Evolutionary conservation across 92 coral and sea anemone species (phyloP).

Genomic region (Epizoanthus rinbou): DNA sequence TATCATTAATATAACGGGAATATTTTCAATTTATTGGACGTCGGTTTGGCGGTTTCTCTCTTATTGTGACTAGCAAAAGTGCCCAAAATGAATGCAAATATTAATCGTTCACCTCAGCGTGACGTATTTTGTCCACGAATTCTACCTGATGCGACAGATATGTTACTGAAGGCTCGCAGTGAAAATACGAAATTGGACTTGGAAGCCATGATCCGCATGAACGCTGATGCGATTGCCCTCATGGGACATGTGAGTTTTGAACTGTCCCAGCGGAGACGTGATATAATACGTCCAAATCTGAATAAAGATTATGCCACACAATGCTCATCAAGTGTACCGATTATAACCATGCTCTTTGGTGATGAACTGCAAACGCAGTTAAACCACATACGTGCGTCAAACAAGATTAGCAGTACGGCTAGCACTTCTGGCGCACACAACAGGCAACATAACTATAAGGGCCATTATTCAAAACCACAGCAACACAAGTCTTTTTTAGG

Average conservation of each 20-base stretch:
- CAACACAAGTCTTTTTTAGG: conserved; percentile 11
- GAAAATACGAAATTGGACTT: conserved; percentile 16
- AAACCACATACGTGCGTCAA: conserved; percentile 44
- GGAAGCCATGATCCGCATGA: conserved; percentile 44
- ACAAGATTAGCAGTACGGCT: conserved; percentile 27
- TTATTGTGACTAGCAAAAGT: too few relatives aligned
- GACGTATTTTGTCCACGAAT: too few relatives aligned
- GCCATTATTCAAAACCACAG: not conserved
- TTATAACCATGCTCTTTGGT: conserved; percentile 48
- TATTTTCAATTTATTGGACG: too few relatives aligned
- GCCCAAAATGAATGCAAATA: too few relatives aligned
- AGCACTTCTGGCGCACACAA: conserved; percentile 5
- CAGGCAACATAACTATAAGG: not conserved
- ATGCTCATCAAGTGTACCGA: conserved; percentile 55
- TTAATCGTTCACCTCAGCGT: too few relatives aligned
- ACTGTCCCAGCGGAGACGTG: conserved; percentile 55
- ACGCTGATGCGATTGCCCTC: too few relatives aligned
- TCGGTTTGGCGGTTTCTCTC: too few relatives aligned
- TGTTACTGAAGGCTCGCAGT: conserved; percentile 44
- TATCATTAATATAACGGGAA: too few relatives aligned
- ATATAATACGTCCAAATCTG: conserved; percentile 55
- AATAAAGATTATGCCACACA: conserved; percentile 57
- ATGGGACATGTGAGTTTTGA: conserved; percentile 55
- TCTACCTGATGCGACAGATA: too few relatives aligned
- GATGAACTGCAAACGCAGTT: conserved; percentile 58